Evolutionary conservation across 2,113 vertebrate species (phyloP).

Genomic region (Eupsittula cactorum): DNA sequence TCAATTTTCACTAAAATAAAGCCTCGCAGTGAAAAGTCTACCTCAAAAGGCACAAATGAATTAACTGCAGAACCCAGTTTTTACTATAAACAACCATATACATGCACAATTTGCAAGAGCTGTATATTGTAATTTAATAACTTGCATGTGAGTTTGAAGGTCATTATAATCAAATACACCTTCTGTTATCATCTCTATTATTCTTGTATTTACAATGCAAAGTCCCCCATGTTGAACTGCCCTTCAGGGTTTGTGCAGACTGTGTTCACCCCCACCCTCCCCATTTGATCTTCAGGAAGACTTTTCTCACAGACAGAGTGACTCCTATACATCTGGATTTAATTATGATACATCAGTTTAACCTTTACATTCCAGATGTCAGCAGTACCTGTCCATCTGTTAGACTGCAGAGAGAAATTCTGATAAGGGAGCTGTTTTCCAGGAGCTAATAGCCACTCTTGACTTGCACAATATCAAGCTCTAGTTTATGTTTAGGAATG

Average conservation of each 20-base stretch:
- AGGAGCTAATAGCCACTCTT: neutral
- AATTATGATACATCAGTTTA: constrained; percentile 12
- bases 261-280: neutral
- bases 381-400: constrained; percentile 59
- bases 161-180: neutral
- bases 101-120: neutral
- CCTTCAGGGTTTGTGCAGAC: neutral
- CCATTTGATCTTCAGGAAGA: neutral
- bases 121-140: neutral
- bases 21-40: neutral
- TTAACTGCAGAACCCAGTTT: neutral
- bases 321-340: constrained; percentile 52
- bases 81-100: neutral
- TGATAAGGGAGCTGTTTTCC: neutral
- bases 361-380: constrained; percentile 51
- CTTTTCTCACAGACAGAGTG: constrained; percentile 37
- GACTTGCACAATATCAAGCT: neutral
- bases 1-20: neutral
- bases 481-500: neutral
- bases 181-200: neutral
- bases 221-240: neutral
- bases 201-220: neutral
- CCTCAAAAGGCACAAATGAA: neutral
- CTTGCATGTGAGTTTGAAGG: neutral
- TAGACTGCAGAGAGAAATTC: constrained; percentile 37